Base-by-base conservation (phyloP, 2,888 invertebrate genomes). In the Diarsia brunnea region DNA sequence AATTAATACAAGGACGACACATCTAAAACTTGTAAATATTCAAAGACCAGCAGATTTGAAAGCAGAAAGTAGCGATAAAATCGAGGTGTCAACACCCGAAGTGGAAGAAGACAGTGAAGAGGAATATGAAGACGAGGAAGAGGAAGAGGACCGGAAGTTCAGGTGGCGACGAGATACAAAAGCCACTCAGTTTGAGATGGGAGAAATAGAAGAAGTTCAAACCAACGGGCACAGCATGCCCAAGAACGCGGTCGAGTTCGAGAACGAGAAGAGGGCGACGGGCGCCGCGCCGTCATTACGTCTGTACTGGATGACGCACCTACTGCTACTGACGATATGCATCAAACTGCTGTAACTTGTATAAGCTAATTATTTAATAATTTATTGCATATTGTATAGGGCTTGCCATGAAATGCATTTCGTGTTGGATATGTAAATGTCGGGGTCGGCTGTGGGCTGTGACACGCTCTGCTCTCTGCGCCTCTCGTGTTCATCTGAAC, bases 351-450 rank as follows among this genome's bases (percentile, higher is more conserved):
- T 93, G 82, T 95, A 92, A 93, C 87, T 82, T 87, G 86, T 85
- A 78, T 83, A 89, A 89, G 91, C 89, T 80, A 76, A 78, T 93
- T 90, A 93, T 89, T 94, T 84, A 81, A 84, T 79, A 95, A 95
- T 95, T 96, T 96, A 96, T 95, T 95, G 91, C 90, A 91, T 90
- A 89, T 91, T 77, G 91, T 91, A 89, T 94, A 94, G 92, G 92
- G 93, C 95, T 95, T 95, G 96, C 95, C 95, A 96, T 96, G 92
- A 89, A 92, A 91, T 94, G 95, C 95, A 96, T 96, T 95, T 95
- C 91, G 91, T 91, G 90, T 90, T 84, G 60, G 85, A 82, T 88
- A 87, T 79, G 76, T 81, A 79, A 77, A 63, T 75, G 83, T 81
- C 80, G 87, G 87, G 88, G 84, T 84, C 75, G 81, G 90, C 90